A percentile compares a stretch with the other conserved stretches of the same genome.
phyloP scores from a whole-genome alignment of 2,113 vertebrate species.

The Sterrhoptilus dennistouni region DNA sequence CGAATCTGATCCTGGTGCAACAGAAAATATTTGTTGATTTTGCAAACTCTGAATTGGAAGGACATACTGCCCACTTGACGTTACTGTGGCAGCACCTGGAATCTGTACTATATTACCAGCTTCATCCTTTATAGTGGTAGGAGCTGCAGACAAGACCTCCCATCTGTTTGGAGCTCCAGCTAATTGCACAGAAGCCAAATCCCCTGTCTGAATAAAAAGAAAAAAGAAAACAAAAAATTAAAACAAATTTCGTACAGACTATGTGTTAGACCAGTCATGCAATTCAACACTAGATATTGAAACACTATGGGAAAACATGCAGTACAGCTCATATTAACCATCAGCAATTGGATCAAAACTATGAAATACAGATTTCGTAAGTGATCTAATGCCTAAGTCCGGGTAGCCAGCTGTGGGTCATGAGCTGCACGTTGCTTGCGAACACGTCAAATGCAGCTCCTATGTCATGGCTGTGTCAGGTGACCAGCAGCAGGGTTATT shows the following conservation, averaged over 20 bases:
- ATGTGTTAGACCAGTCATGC: not conserved
- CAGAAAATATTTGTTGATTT: constrained; percentile 94
- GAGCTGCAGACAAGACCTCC: constrained; percentile 90
- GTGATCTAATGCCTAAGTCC: not conserved
- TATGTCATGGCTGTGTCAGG: not conserved
- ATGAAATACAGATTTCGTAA: not conserved
- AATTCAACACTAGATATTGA: not conserved
- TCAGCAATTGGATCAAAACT: not conserved
- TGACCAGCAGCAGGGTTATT: constrained; percentile 37
- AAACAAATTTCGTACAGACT: not conserved
- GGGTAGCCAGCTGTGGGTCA: not conserved
- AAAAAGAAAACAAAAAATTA: constrained; percentile 55
- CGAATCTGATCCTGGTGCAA: constrained; percentile 90
- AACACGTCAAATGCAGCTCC: constrained; percentile 20
- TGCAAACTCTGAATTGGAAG: constrained; percentile 97
- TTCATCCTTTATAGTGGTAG: constrained; percentile 90
- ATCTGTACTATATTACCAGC: constrained; percentile 94
- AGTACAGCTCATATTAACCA: not conserved
- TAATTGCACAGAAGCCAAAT: constrained; percentile 89
- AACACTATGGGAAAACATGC: not conserved
- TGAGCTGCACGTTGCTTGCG: not conserved
- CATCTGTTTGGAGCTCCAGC: constrained; percentile 91
- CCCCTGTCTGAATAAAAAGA: constrained; percentile 82
- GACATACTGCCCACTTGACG: constrained; percentile 97
- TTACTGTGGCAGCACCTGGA: constrained; percentile 89